phyloP scores from a whole-genome alignment of 2,888 invertebrate genomes.

The Rhaphigaster nebulosa region DNA sequence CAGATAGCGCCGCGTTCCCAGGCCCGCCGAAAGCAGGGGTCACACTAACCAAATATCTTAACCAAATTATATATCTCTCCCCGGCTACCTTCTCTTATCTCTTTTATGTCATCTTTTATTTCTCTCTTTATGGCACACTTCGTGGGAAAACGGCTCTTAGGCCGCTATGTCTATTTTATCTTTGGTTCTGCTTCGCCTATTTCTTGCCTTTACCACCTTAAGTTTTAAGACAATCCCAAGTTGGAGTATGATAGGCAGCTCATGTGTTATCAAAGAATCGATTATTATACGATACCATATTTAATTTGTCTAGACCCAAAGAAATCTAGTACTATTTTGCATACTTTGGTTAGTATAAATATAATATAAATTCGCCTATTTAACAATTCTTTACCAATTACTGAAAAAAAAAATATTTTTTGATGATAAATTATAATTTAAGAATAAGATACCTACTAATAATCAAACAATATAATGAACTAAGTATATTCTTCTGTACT shows the following conservation, averaged over 20 bases:
- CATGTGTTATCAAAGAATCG: background rate
- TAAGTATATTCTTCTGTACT: no score
- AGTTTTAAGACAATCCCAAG: background rate
- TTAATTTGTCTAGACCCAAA: no score
- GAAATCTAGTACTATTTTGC: no score
- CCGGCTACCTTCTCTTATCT: slow-evolving; percentile 36
- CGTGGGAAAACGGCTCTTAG: slow-evolving; percentile 29
- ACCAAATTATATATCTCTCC: slow-evolving; percentile 21
- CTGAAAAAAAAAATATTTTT: no score
- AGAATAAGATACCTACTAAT: no score
- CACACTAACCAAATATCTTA: slow-evolving; percentile 13
- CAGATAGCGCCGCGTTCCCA: slow-evolving; percentile 38
- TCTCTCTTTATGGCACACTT: slow-evolving; percentile 40
- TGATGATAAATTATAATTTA: no score
- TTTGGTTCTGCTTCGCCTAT: background rate
- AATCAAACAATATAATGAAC: no score
- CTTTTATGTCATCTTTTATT: slow-evolving; percentile 25
- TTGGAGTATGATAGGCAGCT: background rate
- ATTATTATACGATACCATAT: background rate
- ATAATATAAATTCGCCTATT: no score
- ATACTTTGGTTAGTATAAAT: no score
- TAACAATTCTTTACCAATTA: no score
- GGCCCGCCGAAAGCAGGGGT: slow-evolving; percentile 15
- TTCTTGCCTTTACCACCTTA: background rate
- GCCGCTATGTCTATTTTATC: background rate